Conservation (phyloP, 1,140 invertebrate genomes). For the Drosophila virilis region DNA sequence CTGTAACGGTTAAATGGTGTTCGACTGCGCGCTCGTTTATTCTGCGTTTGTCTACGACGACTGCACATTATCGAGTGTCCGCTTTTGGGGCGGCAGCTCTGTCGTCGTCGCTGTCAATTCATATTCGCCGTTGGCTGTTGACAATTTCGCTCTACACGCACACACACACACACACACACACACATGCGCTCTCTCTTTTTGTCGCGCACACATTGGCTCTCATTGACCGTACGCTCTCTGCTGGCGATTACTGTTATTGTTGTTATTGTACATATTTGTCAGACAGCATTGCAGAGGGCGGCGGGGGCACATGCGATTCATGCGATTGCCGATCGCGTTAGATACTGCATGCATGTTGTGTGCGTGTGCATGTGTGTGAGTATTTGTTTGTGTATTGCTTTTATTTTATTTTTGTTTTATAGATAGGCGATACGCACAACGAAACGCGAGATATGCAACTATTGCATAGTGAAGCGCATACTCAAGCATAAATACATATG, state of each 20-base stretch:
- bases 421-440: constrained; percentile 28
- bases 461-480: constrained; percentile 17
- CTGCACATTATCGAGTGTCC: constrained; percentile 60
- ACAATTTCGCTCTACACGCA: constrained; percentile 32
- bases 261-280: constrained; percentile 36
- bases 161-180: constrained; percentile 6
- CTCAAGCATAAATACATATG: neutral
- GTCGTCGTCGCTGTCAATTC: constrained; percentile 21
- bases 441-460: constrained; percentile 9
- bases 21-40: constrained; percentile 15
- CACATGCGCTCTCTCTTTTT: constrained; percentile 24
- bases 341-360: constrained; percentile 24
- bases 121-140: constrained; percentile 46
- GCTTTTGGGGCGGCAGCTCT: constrained; percentile 10
- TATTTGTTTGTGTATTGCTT: constrained; percentile 9
- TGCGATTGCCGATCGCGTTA: constrained; percentile 50
- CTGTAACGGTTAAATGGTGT: constrained; percentile 32
- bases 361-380: constrained; percentile 1
- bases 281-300: constrained; percentile 7
- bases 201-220: constrained; percentile 5
- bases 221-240: constrained; percentile 3
- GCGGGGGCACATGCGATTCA: constrained; percentile 39
- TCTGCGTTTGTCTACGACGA: constrained; percentile 48
- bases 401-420: neutral
- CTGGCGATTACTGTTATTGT: constrained; percentile 27